phyloP scores from a whole-genome alignment of 2,888 invertebrate genomes.

The Stenodema calcarata region DNA sequence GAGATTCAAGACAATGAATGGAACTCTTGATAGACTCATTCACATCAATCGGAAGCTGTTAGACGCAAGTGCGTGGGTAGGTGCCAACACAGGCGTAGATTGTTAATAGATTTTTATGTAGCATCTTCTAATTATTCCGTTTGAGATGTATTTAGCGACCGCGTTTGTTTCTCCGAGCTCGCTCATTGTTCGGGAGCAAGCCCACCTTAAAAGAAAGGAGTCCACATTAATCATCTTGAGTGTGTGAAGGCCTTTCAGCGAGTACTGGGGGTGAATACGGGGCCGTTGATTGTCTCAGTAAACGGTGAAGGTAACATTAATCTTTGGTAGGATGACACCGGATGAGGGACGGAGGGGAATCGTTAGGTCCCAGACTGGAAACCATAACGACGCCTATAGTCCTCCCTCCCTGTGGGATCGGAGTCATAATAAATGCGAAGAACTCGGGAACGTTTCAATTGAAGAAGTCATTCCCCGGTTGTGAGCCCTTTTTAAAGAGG shows the following conservation, averaged over 20 bases:
- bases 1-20: background rate
- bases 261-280: conserved; percentile 18
- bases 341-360: background rate
- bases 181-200: background rate
- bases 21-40: background rate
- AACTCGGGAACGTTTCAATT: conserved; percentile 16
- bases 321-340: conserved; percentile 22
- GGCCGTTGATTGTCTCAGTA: conserved; percentile 27
- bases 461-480: background rate
- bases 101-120: conserved; percentile 1
- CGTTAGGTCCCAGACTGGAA: background rate
- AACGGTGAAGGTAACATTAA: conserved; percentile 21
- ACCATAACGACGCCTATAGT: conserved; percentile 28
- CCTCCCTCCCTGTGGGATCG: conserved; percentile 23
- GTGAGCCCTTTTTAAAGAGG: background rate
- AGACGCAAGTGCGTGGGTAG: conserved; percentile 17
- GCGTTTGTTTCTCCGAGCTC: background rate
- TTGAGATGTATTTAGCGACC: background rate
- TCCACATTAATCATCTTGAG: conserved; percentile 37
- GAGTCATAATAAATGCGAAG: conserved; percentile 26
- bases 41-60: conserved; percentile 4
- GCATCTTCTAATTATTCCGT: conserved; percentile 17
- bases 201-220: background rate
- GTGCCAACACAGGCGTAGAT: conserved; percentile 20
- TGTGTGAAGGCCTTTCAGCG: conserved; percentile 40